Conservation (phyloP, 1,140 invertebrate genomes). For the Atta texana region DNA sequence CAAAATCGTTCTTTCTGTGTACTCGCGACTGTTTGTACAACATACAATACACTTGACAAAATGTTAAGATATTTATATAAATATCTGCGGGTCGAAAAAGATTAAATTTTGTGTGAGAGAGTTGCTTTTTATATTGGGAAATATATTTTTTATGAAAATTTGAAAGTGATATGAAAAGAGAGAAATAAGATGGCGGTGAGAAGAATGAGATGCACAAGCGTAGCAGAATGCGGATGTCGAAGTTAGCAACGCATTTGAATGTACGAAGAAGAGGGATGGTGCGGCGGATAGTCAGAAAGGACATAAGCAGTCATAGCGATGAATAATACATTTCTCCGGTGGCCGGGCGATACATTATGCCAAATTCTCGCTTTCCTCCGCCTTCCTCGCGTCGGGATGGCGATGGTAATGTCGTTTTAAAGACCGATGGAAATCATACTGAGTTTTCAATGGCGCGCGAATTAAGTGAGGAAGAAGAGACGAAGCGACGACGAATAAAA, state of each 20-base stretch:
- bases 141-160: conserved; percentile 13
- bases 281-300: neutral
- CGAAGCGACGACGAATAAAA: conserved; percentile 36
- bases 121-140: conserved; percentile 3
- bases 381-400: neutral
- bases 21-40: neutral
- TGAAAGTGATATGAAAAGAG: conserved; percentile 9
- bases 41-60: neutral
- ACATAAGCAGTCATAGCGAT: conserved; percentile 66
- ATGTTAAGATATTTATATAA: neutral
- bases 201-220: neutral
- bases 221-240: conserved; percentile 15
- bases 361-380: conserved; percentile 55
- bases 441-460: conserved; percentile 59
- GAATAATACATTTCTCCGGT: conserved; percentile 82
- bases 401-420: conserved; percentile 59
- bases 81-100: neutral
- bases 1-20: too few relatives aligned
- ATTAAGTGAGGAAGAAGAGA: conserved; percentile 48
- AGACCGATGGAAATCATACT: conserved; percentile 51
- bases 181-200: neutral
- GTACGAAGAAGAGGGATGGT: neutral
- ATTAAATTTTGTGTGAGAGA: neutral
- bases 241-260: conserved; percentile 59
- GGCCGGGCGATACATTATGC: conserved; percentile 79